Percentiles rank a stretch among this genome's conserved stretches.
These are phyloP conservation scores for Philopotamus ludificatus DNA, from an alignment of 1,140 invertebrate genomes.

Conservation along the genomic window DNA sequence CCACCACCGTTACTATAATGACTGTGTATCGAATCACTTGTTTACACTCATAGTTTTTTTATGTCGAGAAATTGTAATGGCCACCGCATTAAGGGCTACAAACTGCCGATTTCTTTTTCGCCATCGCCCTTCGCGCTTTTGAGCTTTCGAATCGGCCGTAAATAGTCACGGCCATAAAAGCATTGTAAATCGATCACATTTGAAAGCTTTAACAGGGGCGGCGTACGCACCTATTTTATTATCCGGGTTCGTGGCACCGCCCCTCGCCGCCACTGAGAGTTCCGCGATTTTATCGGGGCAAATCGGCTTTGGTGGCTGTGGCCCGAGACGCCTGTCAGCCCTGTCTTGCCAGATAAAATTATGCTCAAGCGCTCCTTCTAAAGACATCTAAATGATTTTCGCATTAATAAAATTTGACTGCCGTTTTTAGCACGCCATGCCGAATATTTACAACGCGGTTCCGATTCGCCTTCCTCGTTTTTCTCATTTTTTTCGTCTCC, in stretches of 20 bases:
- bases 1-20: too few relatives aligned
- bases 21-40: too few relatives aligned
- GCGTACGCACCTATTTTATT: slow-evolving; percentile 39
- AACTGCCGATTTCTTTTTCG: too few relatives aligned
- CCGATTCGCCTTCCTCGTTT: background rate
- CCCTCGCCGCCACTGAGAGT: slow-evolving; percentile 2
- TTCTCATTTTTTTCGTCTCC: background rate
- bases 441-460: slow-evolving; percentile 18
- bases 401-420: slow-evolving; percentile 20
- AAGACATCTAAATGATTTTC: slow-evolving; percentile 12
- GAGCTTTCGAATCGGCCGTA: slow-evolving; percentile 10
- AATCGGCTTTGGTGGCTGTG: slow-evolving; percentile 32
- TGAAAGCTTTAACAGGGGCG: slow-evolving; percentile 32
- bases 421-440: slow-evolving; percentile 5
- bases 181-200: slow-evolving; percentile 31
- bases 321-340: slow-evolving; percentile 30
- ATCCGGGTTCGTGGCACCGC: slow-evolving; percentile 31
- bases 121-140: too few relatives aligned
- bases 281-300: slow-evolving; percentile 36
- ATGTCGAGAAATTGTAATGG: too few relatives aligned
- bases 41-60: too few relatives aligned
- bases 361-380: slow-evolving; percentile 31
- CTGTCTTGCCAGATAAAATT: slow-evolving; percentile 41
- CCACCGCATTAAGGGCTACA: too few relatives aligned
- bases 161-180: slow-evolving; percentile 18